Evolutionary conservation across 2,888 invertebrate genomes (phyloP), one percentile per base, ranked within the genome.

Genomic region (Trichacis sp.): DNA sequence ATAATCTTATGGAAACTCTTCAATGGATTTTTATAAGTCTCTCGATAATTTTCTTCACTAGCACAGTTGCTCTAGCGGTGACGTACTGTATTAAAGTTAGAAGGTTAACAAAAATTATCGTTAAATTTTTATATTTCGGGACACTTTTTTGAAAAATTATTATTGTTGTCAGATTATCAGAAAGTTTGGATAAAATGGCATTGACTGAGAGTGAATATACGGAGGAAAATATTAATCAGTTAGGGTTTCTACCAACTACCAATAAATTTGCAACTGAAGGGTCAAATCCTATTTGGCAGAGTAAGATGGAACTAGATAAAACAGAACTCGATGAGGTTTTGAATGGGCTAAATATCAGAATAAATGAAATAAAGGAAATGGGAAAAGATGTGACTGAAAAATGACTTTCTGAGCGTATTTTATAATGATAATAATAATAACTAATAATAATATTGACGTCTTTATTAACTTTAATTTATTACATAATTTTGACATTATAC

Each of bases 181-280:
- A 87, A 2, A 88, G 89, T 6, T 84, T 92, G 11, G 87, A 88
- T 68, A 90, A 89, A 2, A 83, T 92, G 11, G 88, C 90, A 0
- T 87, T 87, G 69, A 88, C 88, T 0, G 51, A 54, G 36, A 88
- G 88, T 73, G 90, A 89, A 0, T 91, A 91, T 0, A 85, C 88
- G 72, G 88, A 88, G 67, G 89, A 89, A 0, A 88, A 87, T 1
- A 82, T 89, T 64, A 90, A 89, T 83, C 87, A 87, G 72, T 82
- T 83, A 11, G 88, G 86, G 73, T 84, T 84, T 46, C 84, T 79
- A n/a, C 92, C 92, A 6, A 90, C 89, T 36, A 91, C 92, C 48
- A 93, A 93, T 85, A 88, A 88, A 69, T 90, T 90, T 83, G 89
- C 92, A 0, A 83, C 88, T 1, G 90, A 91, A 77, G 92, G 92